Conservation (phyloP, 1,140 invertebrate genomes). For the Zaprionus kolodkinae region DNA sequence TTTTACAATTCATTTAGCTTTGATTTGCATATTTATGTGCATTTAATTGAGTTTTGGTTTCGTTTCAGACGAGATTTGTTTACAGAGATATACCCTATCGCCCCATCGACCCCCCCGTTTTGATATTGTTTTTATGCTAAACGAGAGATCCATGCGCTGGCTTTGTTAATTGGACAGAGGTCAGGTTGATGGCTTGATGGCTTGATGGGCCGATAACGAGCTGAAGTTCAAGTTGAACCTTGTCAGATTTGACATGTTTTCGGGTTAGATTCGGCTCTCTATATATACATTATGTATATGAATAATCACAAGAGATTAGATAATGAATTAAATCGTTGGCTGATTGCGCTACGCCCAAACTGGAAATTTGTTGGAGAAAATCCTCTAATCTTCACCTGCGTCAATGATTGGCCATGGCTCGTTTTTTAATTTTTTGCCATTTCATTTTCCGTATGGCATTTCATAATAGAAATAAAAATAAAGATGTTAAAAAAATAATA, state of each 20-base stretch:
- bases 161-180: conserved; percentile 66
- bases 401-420: conserved; percentile 53
- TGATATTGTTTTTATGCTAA: conserved; percentile 48
- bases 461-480: conserved; percentile 51
- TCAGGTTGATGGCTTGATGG: conserved; percentile 51
- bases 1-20: conserved; percentile 78
- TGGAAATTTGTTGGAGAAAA: conserved; percentile 54
- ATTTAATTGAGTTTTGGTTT: conserved; percentile 76
- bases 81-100: conserved; percentile 26
- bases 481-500: conserved; percentile 64
- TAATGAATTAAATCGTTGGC: conserved; percentile 37
- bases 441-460: conserved; percentile 62
- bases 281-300: conserved; percentile 55
- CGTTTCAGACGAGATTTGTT: conserved; percentile 29
- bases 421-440: conserved; percentile 44
- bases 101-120: not conserved
- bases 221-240: conserved; percentile 62
- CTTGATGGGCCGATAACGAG: conserved; percentile 59
- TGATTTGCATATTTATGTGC: conserved; percentile 80
- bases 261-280: conserved; percentile 14
- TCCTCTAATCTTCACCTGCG: conserved; percentile 35
- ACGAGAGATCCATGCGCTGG: conserved; percentile 29
- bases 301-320: conserved; percentile 60
- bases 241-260: conserved; percentile 47
- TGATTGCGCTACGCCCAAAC: conserved; percentile 49